Base-by-base conservation (phyloP, 2,113 vertebrate species). In the Epinephelus cyanopodus region DNA sequence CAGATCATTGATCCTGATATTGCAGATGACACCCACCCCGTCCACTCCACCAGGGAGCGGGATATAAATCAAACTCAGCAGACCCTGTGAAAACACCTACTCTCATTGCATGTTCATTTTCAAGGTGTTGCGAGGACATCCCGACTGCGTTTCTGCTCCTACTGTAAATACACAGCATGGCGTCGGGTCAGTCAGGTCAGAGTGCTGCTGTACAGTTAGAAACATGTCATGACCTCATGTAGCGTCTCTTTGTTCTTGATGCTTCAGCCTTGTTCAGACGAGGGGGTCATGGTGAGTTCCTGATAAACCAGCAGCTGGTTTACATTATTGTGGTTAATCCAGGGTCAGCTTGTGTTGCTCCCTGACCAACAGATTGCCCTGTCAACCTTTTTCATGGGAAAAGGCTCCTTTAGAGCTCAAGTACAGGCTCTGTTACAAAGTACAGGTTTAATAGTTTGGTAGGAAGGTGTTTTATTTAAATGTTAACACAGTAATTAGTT, bases 281-380 rank as follows among this genome's bases (percentile, higher is more conserved):
- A 81, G 14, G 21, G 71, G 87, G 87, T 90, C 85, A 69, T 56
- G 75, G 19, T 61, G 86, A 71, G 84, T 82, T 90, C 77, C 73
- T 73, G 63, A 82, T 74, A 66, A 84, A 71, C 61, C 47, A 66
- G 80, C 82, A 90, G 81, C 86, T 91, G 93, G 80, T 91, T 92
- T 83, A 78, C 78, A 89, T 89, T 90, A 84, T 79, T 81, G 68
- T 56, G 83, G 86, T 75, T 84, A 82, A 90, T 88, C 82, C 29
- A 21, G 64, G 88, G 84, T 92, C 86, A 85, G 75, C 52, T 71
- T 84, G 61, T 71, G 62, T 70, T 81, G 77, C 82, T 75, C 63
- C 37, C 60, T 84, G 83, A 86, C 80, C 87, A 77, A 42, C 74
- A 86, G 50, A 74, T 60, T 54, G 53, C 48, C 66, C 79, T 67